Base-by-base conservation (phyloP, 1,140 invertebrate species). In the Hyles vespertilio region DNA sequence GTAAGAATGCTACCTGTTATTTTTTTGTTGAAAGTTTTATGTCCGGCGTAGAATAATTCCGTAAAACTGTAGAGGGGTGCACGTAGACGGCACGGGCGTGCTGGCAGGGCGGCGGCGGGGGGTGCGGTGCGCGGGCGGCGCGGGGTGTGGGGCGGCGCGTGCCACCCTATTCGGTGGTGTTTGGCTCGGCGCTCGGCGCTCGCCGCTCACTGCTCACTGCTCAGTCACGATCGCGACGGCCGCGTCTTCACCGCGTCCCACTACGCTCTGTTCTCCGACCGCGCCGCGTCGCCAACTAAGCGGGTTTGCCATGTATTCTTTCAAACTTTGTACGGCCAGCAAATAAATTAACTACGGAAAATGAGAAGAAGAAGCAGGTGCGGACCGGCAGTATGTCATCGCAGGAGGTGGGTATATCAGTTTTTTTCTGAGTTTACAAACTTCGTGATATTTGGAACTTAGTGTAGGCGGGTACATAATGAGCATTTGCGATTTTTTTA, bases 281-380 rank as follows among this genome's bases (percentile, higher is more conserved):
- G 36, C 36, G 4, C 8, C 36, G 36, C 5, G 43, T 51, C 9
- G 5, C 58, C 33, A 10, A 12, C 55, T 49, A 22, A 53, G 59
- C 48, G 56, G 52, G 55, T 54, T 58, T 67, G 72, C 72, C 57
- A 79, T 79, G 77, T 70, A 59, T 63, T 67, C 77, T 70, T 56
- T 59, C 61, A 72, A 80, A 80, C 66, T 80, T 80, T 80, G 69
- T 67, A 57, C 58, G 59, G 51, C 67, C 66, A 51, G 48, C 49
- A 65, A 66, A 67, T 61, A 70, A 65, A 62, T 59, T 58, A 32
- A 66, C 61, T 40, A 59, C 67, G 71, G 68, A 70, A 75, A 63
- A 80, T 77, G 74, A 65, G 57, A 67, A 56, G 60, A 51, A 44
- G 3, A 54, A 45, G 22, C 11, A 22, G 40, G 52, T 8, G 32